These are phyloP conservation scores for Carcharodon carcharias DNA, from an alignment of 2,797 vertebrate species.

Conservation along the genomic window DNA sequence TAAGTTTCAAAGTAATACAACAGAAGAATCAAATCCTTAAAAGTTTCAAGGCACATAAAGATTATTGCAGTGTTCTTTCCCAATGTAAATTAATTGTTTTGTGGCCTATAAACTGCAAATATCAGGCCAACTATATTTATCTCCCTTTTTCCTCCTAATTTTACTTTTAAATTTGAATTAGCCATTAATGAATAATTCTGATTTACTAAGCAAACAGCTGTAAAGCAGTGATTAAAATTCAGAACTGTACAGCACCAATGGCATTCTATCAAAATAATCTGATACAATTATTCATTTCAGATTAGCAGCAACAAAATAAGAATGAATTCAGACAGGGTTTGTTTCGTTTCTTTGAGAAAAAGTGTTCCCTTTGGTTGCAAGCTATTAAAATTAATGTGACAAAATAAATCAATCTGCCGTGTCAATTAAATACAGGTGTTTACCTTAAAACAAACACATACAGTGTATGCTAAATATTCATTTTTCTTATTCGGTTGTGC, in stretches of 20 bases:
- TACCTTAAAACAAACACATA: not conserved
- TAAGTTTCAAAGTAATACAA: not conserved
- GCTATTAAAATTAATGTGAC: not conserved
- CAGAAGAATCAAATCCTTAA: not conserved
- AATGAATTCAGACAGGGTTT: not conserved
- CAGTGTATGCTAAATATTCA: not conserved
- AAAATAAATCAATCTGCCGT: not conserved
- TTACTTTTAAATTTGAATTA: not conserved
- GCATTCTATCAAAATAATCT: conserved; percentile 20
- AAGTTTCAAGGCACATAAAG: not conserved
- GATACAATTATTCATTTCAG: conserved; percentile 33
- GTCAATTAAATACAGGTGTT: conserved; percentile 8
- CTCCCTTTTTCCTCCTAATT: not conserved
- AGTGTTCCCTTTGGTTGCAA: not conserved
- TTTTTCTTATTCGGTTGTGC: not conserved
- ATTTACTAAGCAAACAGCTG: not conserved
- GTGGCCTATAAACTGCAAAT: not conserved
- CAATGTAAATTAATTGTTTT: conserved; percentile 18
- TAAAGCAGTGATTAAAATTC: conserved; percentile 14
- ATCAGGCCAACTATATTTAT: not conserved
- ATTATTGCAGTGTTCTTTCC: not conserved
- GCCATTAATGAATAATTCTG: not conserved
- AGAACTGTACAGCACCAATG: not conserved
- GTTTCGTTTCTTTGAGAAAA: not conserved
- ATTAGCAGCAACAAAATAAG: not conserved